Evolutionary conservation across 2,113 vertebrate genomes (phyloP).

Genomic region (Gallinago media): DNA sequence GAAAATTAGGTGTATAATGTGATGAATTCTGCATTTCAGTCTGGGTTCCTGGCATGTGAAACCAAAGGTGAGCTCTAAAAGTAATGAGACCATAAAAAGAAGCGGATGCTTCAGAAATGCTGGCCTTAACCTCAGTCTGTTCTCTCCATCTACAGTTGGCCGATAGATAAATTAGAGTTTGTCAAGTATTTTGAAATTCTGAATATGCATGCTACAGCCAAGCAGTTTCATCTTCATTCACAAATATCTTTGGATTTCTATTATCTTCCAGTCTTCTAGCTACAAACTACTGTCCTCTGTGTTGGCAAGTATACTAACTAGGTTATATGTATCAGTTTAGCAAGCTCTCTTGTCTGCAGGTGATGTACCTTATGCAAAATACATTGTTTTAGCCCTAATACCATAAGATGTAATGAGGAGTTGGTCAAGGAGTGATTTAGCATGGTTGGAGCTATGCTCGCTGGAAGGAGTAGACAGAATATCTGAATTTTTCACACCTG

Average conservation of each 20-base stretch:
- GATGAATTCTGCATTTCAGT: neutral
- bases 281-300: neutral
- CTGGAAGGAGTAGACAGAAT: neutral
- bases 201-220: rapidly evolving
- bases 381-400: neutral
- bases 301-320: neutral
- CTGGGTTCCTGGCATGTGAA: neutral
- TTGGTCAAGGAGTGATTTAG: neutral
- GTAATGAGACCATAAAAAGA: neutral
- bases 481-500: neutral
- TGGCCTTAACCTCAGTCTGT: neutral
- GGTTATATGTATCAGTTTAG: neutral
- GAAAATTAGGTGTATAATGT: neutral
- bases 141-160: neutral
- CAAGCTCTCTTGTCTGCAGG: neutral
- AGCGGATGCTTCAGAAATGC: neutral
- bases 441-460: rapidly evolving
- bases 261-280: neutral
- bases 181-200: neutral
- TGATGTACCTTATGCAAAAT: neutral
- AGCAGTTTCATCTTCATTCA: neutral
- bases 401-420: neutral
- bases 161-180: neutral
- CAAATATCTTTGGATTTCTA: neutral
- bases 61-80: neutral